A percentile compares a stretch with the other conserved stretches of the same genome.
These are phyloP conservation scores for Adela reaumurella DNA, from an alignment of 2,888 invertebrate genomes.

Conservation along the genomic window DNA sequence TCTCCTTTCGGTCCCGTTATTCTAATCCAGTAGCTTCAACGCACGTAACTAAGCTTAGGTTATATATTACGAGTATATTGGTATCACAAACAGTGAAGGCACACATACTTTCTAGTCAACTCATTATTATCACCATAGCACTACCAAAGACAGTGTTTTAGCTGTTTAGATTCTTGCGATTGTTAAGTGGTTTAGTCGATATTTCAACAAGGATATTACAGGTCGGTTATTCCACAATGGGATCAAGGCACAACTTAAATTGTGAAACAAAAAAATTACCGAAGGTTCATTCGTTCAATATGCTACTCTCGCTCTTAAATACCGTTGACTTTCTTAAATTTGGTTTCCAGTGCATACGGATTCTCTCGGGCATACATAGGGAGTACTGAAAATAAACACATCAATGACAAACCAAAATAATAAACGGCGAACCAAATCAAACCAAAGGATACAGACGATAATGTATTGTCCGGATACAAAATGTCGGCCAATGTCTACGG, in stretches of 20 bases:
- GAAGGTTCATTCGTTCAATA: constrained; percentile 46
- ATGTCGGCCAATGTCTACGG: no score
- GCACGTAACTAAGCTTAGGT: no score
- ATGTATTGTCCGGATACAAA: no score
- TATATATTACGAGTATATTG: no score
- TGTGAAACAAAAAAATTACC: constrained; percentile 1
- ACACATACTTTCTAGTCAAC: not conserved
- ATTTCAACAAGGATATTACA: not conserved
- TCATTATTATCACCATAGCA: not conserved
- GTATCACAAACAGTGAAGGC: not conserved
- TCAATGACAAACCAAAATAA: constrained; percentile 20
- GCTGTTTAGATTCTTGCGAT: not conserved
- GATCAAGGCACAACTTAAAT: not conserved
- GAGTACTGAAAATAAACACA: constrained; percentile 48
- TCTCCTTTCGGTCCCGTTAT: no score
- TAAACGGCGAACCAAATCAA: constrained; percentile 1
- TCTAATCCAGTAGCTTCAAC: no score
- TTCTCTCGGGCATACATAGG: constrained; percentile 56
- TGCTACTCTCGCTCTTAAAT: constrained; percentile 57
- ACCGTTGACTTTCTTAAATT: constrained; percentile 55
- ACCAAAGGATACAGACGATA: constrained; percentile 19
- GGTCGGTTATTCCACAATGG: not conserved
- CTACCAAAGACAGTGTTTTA: not conserved
- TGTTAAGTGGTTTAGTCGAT: not conserved
- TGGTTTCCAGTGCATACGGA: constrained; percentile 55